Conservation (phyloP, 2,797 vertebrate genomes). For the Gymnoscopelus braueri region DNA sequence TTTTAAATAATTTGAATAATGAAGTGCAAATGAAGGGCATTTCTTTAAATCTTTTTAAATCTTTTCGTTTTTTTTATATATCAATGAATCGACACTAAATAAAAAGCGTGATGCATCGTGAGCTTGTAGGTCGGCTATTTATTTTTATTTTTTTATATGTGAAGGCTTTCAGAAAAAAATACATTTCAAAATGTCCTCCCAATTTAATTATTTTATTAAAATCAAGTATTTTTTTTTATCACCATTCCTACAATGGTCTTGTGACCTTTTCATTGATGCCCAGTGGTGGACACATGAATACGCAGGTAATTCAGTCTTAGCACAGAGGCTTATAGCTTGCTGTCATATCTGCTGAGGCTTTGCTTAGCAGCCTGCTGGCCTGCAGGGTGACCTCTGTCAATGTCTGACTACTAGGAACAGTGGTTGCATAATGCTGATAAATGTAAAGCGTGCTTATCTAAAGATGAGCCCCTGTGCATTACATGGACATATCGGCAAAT, state of each 20-base stretch:
- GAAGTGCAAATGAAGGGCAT: too few relatives aligned
- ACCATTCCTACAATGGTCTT: background rate
- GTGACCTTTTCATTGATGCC: conserved; percentile 6
- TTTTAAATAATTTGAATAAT: too few relatives aligned
- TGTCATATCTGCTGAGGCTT: conserved; percentile 8
- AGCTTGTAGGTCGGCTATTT: too few relatives aligned
- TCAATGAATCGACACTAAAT: too few relatives aligned
- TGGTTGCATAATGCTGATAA: conserved; percentile 37
- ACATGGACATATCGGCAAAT: background rate
- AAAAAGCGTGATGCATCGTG: too few relatives aligned
- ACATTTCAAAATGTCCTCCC: too few relatives aligned
- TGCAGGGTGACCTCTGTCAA: too few relatives aligned
- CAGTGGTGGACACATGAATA: conserved; percentile 1
- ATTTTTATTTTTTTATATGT: too few relatives aligned
- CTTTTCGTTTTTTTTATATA: too few relatives aligned
- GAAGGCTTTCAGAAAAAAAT: too few relatives aligned
- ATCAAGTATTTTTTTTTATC: background rate
- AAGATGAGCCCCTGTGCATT: conserved; percentile 1
- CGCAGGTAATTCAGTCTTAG: background rate
- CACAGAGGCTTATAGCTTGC: background rate
- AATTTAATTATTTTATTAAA: too few relatives aligned
- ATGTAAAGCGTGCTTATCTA: conserved; percentile 15
- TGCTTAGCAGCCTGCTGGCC: background rate
- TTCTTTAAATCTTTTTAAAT: too few relatives aligned
- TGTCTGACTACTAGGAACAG: conserved; percentile 7